Evolutionary conservation across 2,888 invertebrate genomes (phyloP).

Genomic region (Cephus sareptanus): DNA sequence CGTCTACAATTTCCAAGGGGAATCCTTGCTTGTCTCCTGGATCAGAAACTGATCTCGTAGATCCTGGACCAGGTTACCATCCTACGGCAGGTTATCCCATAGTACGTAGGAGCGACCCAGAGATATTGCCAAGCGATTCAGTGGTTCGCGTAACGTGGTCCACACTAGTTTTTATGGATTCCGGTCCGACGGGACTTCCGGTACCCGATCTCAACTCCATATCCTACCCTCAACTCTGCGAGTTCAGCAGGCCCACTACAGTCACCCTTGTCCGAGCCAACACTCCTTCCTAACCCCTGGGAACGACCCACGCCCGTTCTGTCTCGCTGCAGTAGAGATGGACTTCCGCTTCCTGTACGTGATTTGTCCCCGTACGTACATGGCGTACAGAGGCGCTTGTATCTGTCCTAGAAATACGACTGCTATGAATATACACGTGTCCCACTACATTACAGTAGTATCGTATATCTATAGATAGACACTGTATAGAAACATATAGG

Average conservation of each 20-base stretch:
- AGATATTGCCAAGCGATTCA: constrained; percentile 15
- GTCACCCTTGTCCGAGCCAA: constrained; percentile 18
- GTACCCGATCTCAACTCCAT: constrained; percentile 56
- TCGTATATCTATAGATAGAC: neutral
- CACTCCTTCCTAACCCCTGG: constrained; percentile 28
- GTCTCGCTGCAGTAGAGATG: constrained; percentile 49
- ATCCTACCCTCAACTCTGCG: constrained; percentile 17
- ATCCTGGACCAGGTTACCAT: neutral
- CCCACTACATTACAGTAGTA: neutral
- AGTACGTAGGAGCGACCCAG: neutral
- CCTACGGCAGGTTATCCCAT: neutral
- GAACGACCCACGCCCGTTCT: constrained; percentile 34
- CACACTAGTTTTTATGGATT: constrained; percentile 61
- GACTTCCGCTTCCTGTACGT: constrained; percentile 56
- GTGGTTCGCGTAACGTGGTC: constrained; percentile 44
- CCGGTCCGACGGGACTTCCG: constrained; percentile 57
- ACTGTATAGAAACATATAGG: neutral
- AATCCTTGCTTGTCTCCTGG: neutral
- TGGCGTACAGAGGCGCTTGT: neutral
- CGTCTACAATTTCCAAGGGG: neutral
- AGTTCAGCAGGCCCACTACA: neutral
- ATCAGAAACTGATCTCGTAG: neutral
- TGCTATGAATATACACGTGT: neutral
- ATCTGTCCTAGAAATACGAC: constrained; percentile 1
- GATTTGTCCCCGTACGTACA: constrained; percentile 44